phyloP scores from a whole-genome alignment of 2,888 invertebrate genomes.

The Chrysolina haemoptera region DNA sequence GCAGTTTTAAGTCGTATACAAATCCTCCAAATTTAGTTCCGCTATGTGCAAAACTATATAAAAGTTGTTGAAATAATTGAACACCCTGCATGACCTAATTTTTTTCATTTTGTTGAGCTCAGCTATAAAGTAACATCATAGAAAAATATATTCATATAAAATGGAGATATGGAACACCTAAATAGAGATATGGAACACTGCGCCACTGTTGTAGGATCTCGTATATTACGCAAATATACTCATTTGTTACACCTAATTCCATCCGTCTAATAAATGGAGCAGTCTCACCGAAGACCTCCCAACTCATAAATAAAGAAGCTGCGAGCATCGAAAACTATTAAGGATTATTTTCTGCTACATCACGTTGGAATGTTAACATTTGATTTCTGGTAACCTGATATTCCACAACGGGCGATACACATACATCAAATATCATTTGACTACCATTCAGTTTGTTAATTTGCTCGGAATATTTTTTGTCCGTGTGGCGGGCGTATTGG shows the following conservation, averaged over 20 bases:
- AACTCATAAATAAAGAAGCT: constrained; percentile 65
- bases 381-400: constrained; percentile 66
- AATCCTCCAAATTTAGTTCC: too few species aligned
- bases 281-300: constrained; percentile 60
- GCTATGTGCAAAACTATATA: too few species aligned
- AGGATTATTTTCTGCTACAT: constrained; percentile 68
- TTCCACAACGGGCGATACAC: constrained; percentile 53
- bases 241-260: background rate
- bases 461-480: constrained; percentile 51
- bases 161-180: too few species aligned
- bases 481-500: constrained; percentile 32
- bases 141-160: too few species aligned
- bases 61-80: too few species aligned
- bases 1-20: too few species aligned
- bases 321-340: constrained; percentile 66
- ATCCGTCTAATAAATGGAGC: constrained; percentile 23
- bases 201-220: too few species aligned
- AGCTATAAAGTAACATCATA: too few species aligned
- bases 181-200: too few species aligned
- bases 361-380: constrained; percentile 68
- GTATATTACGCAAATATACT: too few species aligned
- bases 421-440: constrained; percentile 59
- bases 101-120: too few species aligned
- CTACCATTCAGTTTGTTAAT: constrained; percentile 61
- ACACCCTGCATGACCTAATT: too few species aligned